Evolutionary conservation across 2,113 vertebrate species (phyloP).

Genomic region (Notarius lentiginosus): DNA sequence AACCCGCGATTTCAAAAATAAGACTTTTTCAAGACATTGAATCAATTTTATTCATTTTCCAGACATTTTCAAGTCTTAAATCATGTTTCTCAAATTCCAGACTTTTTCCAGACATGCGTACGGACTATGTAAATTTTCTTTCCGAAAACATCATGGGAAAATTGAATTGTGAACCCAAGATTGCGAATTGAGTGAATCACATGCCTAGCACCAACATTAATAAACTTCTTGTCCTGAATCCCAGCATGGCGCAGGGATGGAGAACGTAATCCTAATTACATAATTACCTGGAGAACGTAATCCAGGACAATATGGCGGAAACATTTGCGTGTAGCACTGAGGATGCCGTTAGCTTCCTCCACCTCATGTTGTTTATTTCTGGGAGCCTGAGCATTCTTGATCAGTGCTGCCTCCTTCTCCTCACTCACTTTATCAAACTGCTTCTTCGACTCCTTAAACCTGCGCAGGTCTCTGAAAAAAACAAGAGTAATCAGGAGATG

Average conservation of each 20-base stretch:
- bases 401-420: slow-evolving; percentile 92
- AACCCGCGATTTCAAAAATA: too few species aligned
- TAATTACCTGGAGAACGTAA: slow-evolving; percentile 91
- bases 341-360: slow-evolving; percentile 91
- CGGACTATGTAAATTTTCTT: too few species aligned
- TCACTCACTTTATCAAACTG: slow-evolving; percentile 99
- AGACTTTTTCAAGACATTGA: too few species aligned
- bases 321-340: slow-evolving; percentile 93
- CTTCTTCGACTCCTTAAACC: slow-evolving; percentile 98
- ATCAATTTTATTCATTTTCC: too few species aligned
- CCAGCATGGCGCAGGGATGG: neutral
- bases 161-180: too few species aligned
- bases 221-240: neutral
- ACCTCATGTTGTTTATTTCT: slow-evolving; percentile 95
- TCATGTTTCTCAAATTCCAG: too few species aligned
- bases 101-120: too few species aligned
- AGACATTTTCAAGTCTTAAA: too few species aligned
- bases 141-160: too few species aligned
- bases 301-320: slow-evolving; percentile 95
- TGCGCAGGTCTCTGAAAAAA: slow-evolving; percentile 86
- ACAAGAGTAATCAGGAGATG: too few species aligned
- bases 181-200: too few species aligned
- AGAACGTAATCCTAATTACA: slow-evolving; percentile 83
- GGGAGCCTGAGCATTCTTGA: slow-evolving; percentile 92
- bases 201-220: neutral